Base-by-base conservation (phyloP, 2,113 vertebrate genomes). In the Nesoenas mayeri region DNA sequence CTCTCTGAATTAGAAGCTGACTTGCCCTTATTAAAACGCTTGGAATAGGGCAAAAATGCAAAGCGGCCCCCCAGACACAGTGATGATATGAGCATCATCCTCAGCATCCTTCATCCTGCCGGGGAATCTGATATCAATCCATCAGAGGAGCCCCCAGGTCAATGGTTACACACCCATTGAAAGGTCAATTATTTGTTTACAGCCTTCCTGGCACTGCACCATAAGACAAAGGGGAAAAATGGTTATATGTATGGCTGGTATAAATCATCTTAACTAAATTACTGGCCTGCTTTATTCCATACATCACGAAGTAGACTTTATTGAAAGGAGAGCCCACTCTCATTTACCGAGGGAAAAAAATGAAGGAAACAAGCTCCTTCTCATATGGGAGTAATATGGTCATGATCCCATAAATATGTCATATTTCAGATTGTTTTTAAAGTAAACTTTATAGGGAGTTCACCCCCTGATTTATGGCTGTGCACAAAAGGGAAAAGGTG, bases 161-260 rank as follows among this genome's bases (percentile, higher is more conserved):
- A 42, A 5, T 1, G 61, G 70, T 9, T 91, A 14, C 54, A 31
- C 32, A 1, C 51, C 87, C 56, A 29, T 3, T 54, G 71, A 38
- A 96, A 81, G 82, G 87, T 94, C 90, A 85, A 10, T 50, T 95
- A 89, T 82, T 91, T 97, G 92, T 95, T 97, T 95, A 75, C 79
- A 62, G 84, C 93, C 81, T 91, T 95, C 89, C 79, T 96, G 92
- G 95, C 95, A 96, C 47, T 87, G 32, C 47, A 62, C 16, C 15
- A 3, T 11, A 4, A 67, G 64, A 54, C 1, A 3, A 25, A 66
- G 80, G 88, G 67, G 80, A 56, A 74, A 94, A 95, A 75, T 2
- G 78, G 86, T 66, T 82, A 40, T 67, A 62, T 47, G 69, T 75
- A 72, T 42, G 60, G 53, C 66, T 88, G 66, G 25, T 11, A 74